Percentiles rank a stretch among this genome's conserved stretches.
Conservation (phyloP, 2,113 vertebrate genomes). For the Myotis lucifugus region DNA sequence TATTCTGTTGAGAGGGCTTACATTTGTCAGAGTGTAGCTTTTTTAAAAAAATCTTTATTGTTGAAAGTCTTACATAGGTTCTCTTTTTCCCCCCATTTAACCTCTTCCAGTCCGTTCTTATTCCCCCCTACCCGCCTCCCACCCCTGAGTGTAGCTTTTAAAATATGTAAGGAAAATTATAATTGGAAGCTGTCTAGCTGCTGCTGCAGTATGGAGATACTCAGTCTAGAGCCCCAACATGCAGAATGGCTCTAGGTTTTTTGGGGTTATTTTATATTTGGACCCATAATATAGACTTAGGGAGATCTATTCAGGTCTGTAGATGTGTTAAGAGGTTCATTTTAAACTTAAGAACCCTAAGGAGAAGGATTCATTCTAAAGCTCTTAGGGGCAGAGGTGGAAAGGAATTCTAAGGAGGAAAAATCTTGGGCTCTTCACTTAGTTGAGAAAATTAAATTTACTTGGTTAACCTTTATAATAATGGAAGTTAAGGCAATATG, state of each 20-base stretch:
- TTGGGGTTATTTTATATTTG: neutral
- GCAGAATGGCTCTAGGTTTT: neutral
- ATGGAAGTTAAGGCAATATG: neutral
- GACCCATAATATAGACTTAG: neutral
- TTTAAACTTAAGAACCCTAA: conserved; percentile 2
- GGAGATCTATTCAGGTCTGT: neutral
- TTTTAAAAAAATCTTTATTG: no score
- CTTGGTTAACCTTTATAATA: conserved; percentile 40
- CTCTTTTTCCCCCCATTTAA: no score
- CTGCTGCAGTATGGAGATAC: neutral
- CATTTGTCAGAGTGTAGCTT: conserved; percentile 15
- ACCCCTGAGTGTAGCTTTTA: neutral
- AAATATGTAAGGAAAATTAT: conserved; percentile 21
- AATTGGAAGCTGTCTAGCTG: neutral
- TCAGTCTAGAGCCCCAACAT: neutral
- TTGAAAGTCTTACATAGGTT: no score
- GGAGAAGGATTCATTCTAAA: neutral
- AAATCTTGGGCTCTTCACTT: conserved; percentile 23
- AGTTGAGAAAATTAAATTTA: conserved; percentile 52
- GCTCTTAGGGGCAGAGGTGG: neutral
- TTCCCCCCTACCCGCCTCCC: no score
- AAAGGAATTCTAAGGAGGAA: conserved; percentile 16
- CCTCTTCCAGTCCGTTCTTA: no score
- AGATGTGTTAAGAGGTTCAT: neutral
- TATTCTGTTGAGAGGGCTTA: neutral